Conservation (phyloP, 2,113 vertebrate species). For the Tamias sibiricus region DNA sequence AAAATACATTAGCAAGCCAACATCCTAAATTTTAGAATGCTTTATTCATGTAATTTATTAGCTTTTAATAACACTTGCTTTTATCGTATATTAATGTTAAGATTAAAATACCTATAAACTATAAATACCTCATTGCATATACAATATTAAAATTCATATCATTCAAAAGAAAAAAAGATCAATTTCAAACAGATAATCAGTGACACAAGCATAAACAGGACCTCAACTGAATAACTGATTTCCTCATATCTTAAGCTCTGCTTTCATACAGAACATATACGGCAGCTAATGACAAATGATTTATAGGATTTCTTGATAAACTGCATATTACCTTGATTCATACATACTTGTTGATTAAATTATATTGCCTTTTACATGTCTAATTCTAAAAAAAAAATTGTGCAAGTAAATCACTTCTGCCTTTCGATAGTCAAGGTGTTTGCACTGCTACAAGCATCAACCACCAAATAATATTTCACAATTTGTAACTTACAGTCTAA, state of each 20-base stretch:
- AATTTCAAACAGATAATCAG: neutral
- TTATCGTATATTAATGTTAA: constrained; percentile 27
- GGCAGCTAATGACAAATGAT: neutral
- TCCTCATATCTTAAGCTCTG: neutral
- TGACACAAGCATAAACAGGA: constrained; percentile 31
- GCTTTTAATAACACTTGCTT: neutral
- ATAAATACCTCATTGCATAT: neutral
- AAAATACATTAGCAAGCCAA: neutral
- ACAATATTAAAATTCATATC: constrained; percentile 2
- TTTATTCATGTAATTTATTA: constrained; percentile 23
- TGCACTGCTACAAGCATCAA: neutral
- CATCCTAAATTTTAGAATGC: neutral
- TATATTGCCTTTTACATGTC: neutral
- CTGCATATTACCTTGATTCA: neutral
- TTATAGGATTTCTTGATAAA: neutral
- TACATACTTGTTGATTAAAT: neutral
- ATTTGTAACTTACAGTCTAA: neutral
- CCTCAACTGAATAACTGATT: neutral
- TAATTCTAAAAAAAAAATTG: neutral
- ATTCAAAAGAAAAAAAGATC: neutral
- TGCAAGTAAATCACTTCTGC: constrained; percentile 9
- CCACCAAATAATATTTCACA: neutral
- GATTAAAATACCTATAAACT: constrained; percentile 45
- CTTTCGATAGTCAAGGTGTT: neutral
- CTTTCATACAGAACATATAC: neutral